phyloP scores from a whole-genome alignment of 2,113 vertebrate species.

The Macroglossus sobrinus region DNA sequence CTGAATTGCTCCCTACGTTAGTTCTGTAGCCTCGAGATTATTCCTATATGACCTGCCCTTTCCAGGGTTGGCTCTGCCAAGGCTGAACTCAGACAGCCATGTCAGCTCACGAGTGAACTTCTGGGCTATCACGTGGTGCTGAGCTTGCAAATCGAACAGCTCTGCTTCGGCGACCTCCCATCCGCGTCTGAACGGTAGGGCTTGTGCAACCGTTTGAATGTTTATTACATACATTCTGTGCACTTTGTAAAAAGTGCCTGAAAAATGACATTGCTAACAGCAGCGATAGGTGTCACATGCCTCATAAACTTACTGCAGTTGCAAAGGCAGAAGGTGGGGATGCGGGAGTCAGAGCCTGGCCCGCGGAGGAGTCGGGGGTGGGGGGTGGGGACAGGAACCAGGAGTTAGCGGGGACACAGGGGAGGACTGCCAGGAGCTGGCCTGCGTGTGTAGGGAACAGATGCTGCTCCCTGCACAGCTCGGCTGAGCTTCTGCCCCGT shows the following conservation, averaged over 20 bases:
- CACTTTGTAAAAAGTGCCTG: not conserved
- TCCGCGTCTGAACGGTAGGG: not conserved
- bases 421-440: not conserved
- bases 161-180: not conserved
- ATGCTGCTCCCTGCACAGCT: not conserved
- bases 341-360: not conserved
- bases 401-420: not conserved
- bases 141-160: not conserved
- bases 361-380: fast-evolving
- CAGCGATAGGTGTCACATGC: not conserved
- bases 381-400: fast-evolving
- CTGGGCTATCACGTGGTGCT: too few relatives aligned
- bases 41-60: not conserved
- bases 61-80: fast-evolving
- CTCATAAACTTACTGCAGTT: not conserved
- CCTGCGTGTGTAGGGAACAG: not conserved
- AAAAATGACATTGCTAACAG: not conserved
- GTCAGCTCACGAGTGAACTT: not conserved
- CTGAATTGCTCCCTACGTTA: not conserved
- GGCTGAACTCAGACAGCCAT: not conserved
- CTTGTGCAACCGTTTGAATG: not conserved
- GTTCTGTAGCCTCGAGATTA: not conserved
- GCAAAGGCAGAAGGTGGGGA: not conserved
- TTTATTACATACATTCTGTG: not conserved
- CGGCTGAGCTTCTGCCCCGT: fast-evolving